Base-by-base conservation (phyloP, 2,797 vertebrate genomes). In the Paratrypauchen microcephalus region DNA sequence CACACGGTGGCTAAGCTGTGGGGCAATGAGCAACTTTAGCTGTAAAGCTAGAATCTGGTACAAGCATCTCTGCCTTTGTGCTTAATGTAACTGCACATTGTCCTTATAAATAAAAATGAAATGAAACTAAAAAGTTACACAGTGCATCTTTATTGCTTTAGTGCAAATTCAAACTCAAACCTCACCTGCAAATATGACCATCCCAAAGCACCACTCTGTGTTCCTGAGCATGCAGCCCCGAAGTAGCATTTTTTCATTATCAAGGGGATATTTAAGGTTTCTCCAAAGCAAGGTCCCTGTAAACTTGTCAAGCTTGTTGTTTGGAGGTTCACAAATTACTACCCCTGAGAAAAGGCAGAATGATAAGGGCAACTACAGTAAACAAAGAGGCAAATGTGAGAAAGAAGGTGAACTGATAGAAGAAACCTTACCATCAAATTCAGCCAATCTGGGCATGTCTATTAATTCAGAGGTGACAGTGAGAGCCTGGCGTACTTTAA, bases 111-210 rank as follows among this genome's bases (percentile, higher is more conserved):
- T n/a, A n/a, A n/a, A n/a, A n/a, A n/a, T n/a, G n/a, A n/a, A n/a
- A n/a, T n/a, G n/a, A 5, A 32, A 7, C 32, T 32, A 32, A 32
- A 32, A 32, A 32, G 32, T 32, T 7, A 32, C 32, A 32, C 32
- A 32, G 32, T 1, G 32, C 32, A 32, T 32, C 32, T 30, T 30
- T 32, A n/a, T n/a, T n/a, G n/a, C n/a, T n/a, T n/a, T n/a, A n/a
- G n/a, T n/a, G n/a, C n/a, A n/a, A n/a, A 50, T 65, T 0, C 39
- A 61, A 70, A 61, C 2, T 41, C 64, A 32, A 63, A 50, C 26
- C 70, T n/a, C 93, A 95, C 94, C 94, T 82, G 94, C 94, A 79
- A 95, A 96, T 77, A 96, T 88, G 65, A 95, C 94, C 90, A 96
- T 86, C 45, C 95, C 95, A 68, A 95, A 96, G 83, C 95, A 96